These are phyloP conservation scores for Furcifer pardalis DNA, from an alignment of 2,797 vertebrate species.

Conservation along the genomic window DNA sequence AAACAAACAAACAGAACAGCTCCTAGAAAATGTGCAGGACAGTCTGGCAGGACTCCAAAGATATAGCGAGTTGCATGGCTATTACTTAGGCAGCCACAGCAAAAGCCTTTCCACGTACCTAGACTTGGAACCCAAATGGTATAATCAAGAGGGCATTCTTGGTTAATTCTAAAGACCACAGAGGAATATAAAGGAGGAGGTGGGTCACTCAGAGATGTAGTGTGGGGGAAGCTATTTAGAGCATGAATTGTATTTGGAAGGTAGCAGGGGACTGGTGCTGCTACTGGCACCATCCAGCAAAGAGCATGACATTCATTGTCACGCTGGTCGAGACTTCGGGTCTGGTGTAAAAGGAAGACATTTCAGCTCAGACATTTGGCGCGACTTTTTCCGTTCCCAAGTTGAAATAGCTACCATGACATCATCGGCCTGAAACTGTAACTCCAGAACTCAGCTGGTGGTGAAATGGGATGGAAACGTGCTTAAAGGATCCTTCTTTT, in stretches of 20 bases:
- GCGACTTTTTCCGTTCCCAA: constrained; percentile 46
- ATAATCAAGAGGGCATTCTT: constrained; percentile 25
- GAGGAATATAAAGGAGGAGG: neutral
- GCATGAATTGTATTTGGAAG: constrained; percentile 3
- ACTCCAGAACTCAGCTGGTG: constrained; percentile 68
- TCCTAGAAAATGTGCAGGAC: constrained; percentile 7
- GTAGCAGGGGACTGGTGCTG: neutral
- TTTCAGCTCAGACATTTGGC: constrained; percentile 33
- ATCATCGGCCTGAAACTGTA: constrained; percentile 63
- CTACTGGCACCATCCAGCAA: constrained; percentile 61
- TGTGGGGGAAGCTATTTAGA: constrained; percentile 13
- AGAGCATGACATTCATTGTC: constrained; percentile 49
- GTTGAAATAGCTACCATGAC: constrained; percentile 65
- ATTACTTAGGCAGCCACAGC: constrained; percentile 1
- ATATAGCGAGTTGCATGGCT: neutral
- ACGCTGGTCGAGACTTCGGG: constrained; percentile 43
- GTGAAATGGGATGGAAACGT: too few species aligned
- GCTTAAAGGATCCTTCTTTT: too few species aligned
- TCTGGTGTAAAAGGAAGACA: constrained; percentile 56
- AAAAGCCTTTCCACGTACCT: constrained; percentile 7
- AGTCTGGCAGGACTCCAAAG: neutral
- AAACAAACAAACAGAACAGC: neutral
- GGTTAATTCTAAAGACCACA: constrained; percentile 3
- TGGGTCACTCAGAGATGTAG: neutral
- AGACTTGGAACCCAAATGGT: constrained; percentile 23